phyloP scores from a whole-genome alignment of 2,888 invertebrate species.

The Dexiosoma caninum region DNA sequence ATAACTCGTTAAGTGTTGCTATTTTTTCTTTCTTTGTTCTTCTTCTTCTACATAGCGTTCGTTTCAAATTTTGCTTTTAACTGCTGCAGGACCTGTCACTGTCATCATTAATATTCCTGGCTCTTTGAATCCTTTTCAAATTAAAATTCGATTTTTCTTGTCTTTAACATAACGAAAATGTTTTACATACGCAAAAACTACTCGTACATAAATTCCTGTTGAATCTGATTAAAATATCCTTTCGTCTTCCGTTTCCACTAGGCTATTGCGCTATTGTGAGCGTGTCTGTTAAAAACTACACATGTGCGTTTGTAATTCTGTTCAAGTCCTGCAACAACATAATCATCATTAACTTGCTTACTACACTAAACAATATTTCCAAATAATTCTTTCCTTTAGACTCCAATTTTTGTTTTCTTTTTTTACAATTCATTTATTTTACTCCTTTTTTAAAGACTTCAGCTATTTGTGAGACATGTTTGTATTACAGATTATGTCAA shows the following conservation, averaged over 20 bases:
- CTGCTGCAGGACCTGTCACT: constrained; percentile 69
- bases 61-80: background rate
- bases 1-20: background rate
- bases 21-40: background rate
- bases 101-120: constrained; percentile 74
- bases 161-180: constrained; percentile 45
- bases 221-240: constrained; percentile 12
- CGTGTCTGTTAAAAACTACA: constrained; percentile 30
- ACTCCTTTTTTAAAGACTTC: background rate
- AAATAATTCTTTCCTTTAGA: constrained; percentile 19
- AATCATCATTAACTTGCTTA: constrained; percentile 49
- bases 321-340: constrained; percentile 14
- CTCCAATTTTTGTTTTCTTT: constrained; percentile 7
- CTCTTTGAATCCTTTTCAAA: constrained; percentile 51
- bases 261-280: background rate
- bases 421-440: constrained; percentile 66
- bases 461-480: constrained; percentile 50
- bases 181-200: constrained; percentile 31
- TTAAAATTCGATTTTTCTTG: constrained; percentile 59
- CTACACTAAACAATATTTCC: constrained; percentile 11
- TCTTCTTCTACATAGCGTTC: no score
- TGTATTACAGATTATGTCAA: constrained; percentile 66
- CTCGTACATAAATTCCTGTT: constrained; percentile 20
- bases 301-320: constrained; percentile 1
- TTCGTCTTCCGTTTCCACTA: background rate